These are phyloP conservation scores for Tetramorium bicarinatum DNA, from an alignment of 2,888 invertebrate genomes.

Conservation along the genomic window DNA sequence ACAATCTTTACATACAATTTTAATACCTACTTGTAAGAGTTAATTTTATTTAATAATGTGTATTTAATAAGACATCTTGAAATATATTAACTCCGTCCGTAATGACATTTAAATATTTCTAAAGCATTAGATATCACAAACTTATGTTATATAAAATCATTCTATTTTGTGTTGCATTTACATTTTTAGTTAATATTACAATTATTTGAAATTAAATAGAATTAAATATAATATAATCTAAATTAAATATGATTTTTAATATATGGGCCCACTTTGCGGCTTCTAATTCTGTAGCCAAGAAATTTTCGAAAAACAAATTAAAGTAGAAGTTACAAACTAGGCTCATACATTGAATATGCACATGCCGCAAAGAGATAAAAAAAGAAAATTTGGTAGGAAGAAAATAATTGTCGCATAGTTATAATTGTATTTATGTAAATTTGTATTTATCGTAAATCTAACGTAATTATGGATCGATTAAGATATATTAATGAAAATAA, in stretches of 20 bases:
- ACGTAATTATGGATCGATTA: background rate
- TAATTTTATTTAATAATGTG: background rate
- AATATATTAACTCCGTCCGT: background rate
- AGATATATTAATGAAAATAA: background rate
- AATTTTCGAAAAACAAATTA: background rate
- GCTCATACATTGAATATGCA: background rate
- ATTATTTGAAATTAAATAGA: background rate
- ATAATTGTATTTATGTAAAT: constrained; percentile 12
- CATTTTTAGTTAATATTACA: background rate
- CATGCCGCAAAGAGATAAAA: background rate
- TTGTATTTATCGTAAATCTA: constrained; percentile 18
- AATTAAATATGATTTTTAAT: constrained; percentile 17
- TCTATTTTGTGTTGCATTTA: constrained; percentile 5
- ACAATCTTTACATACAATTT: background rate
- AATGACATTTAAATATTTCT: background rate
- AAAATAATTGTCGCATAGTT: background rate
- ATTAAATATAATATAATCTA: constrained; percentile 7
- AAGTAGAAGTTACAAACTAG: background rate
- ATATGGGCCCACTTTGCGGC: background rate
- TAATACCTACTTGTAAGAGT: background rate
- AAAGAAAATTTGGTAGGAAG: background rate
- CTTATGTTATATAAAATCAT: background rate
- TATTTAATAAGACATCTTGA: background rate
- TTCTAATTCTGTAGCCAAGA: background rate
- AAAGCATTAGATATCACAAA: background rate